Evolutionary conservation across 2,113 vertebrate genomes (phyloP).

Genomic region (Pachycephala philippinensis): DNA sequence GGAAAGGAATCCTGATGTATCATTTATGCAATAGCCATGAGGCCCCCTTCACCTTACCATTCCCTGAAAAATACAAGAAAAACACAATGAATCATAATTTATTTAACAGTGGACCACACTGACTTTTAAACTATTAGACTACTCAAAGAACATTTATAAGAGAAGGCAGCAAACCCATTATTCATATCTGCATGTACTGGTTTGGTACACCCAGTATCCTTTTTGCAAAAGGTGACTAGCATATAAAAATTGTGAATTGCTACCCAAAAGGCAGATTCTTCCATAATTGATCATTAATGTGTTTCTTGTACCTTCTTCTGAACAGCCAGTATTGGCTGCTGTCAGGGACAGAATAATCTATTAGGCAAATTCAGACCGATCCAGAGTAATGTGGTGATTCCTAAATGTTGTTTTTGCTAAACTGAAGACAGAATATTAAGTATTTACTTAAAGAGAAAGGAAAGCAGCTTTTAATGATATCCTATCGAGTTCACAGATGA

Average conservation of each 20-base stretch:
- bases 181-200: neutral
- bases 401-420: neutral
- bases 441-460: neutral
- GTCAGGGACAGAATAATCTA: slow-evolving; percentile 27
- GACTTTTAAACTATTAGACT: neutral
- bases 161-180: neutral
- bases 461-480: neutral
- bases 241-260: neutral
- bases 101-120: neutral
- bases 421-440: neutral
- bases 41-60: neutral
- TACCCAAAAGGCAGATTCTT: slow-evolving; percentile 30
- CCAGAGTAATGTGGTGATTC: neutral
- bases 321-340: slow-evolving; percentile 29
- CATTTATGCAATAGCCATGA: neutral
- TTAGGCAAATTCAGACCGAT: neutral
- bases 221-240: neutral
- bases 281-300: slow-evolving; percentile 12
- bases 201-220: neutral
- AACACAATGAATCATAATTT: neutral
- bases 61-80: neutral
- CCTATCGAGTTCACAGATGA: neutral
- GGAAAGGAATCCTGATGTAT: neutral
- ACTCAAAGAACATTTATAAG: neutral
- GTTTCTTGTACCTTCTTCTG: neutral